Percentiles rank a stretch among this genome's conserved stretches.
These are phyloP conservation scores for Syngnathus scovelli DNA, from an alignment of 2,113 vertebrate genomes.

Conservation along the genomic window DNA sequence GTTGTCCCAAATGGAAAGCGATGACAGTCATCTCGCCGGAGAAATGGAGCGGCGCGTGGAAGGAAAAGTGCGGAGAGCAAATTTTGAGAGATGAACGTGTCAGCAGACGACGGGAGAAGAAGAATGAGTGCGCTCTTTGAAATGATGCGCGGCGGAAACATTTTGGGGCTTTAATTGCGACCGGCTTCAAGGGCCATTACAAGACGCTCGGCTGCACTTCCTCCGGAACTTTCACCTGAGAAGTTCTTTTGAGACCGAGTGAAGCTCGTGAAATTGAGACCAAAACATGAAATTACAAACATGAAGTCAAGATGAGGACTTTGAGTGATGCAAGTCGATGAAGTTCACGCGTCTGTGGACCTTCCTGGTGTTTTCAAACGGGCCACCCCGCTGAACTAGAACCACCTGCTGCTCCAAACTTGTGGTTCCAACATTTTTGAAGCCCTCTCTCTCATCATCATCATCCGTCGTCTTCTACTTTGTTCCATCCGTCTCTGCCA, in stretches of 20 bases:
- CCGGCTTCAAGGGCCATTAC: not conserved
- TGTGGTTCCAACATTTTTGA: not conserved
- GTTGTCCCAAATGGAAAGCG: constrained; percentile 43
- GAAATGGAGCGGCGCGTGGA: constrained; percentile 46
- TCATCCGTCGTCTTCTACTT: constrained; percentile 34
- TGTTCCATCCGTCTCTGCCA: constrained; percentile 45
- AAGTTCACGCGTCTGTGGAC: not conserved
- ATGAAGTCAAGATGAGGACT: no score
- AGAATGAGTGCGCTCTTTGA: constrained; percentile 1
- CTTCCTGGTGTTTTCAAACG: not conserved
- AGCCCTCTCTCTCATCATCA: not conserved
- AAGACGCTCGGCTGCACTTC: not conserved
- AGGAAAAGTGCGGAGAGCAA: constrained; percentile 28
- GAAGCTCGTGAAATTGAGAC: no score
- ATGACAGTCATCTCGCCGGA: constrained; percentile 26
- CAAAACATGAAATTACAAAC: no score
- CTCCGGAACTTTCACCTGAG: not conserved
- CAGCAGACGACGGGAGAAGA: constrained; percentile 2
- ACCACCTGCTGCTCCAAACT: not conserved
- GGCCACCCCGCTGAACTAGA: not conserved
- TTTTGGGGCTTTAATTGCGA: not conserved
- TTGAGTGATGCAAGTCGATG: not conserved
- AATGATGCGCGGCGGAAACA: constrained; percentile 4
- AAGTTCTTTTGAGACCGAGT: not conserved
- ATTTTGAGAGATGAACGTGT: constrained; percentile 42